Base-by-base conservation (phyloP, 2,113 vertebrate genomes). In the Rhinoderma darwinii region DNA sequence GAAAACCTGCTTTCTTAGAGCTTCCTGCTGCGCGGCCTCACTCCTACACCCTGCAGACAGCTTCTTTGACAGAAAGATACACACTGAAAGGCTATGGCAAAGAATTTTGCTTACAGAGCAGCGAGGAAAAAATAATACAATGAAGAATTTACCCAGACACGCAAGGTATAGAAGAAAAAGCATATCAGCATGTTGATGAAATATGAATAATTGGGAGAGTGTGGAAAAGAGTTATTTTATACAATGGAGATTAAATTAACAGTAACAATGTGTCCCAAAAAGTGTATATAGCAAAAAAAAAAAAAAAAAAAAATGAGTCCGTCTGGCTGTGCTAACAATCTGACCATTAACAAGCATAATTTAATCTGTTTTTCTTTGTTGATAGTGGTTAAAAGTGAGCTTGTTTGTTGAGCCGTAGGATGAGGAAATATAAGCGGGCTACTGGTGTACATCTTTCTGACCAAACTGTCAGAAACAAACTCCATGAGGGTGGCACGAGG, bases 1-100 rank as follows among this genome's bases (percentile, higher is more conserved):
- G 68, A 47, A 74, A 56, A 30, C 37, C 56, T 56, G 32, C 44
- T 77, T 77, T 84, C 68, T 41, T 30, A 50, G 37, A 70, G 84
- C n/a, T 59, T 81, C 39, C 22, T 35, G 4, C 77, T 61, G 37
- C n/a, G 73, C 77, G 54, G 47, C n/a, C 77, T 86, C 66, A 81
- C 77, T 73, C 47, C 77, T 82, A 82, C 77, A 82, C 66, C 63
- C 63, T 61, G 50, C 68, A 72, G 63, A 61, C 22, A 54, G 22
- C 37, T 86, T 50, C 39, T 78, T 75, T 75, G 83, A 47, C 73
- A 66, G 41, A 66, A 27, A 44, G 66, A 70, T 50, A n/a, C 10
- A 25, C 43, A 15, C 22, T 72, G 30, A 32, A 22, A 39, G 44
- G 66, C 82, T 39, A 37, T 11, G 30, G 66, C 30, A 39, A 47